A percentile compares a stretch with the other conserved stretches of the same genome.
phyloP scores from a whole-genome alignment of 2,113 vertebrate genomes.

The Psittacula cyanocephala region DNA sequence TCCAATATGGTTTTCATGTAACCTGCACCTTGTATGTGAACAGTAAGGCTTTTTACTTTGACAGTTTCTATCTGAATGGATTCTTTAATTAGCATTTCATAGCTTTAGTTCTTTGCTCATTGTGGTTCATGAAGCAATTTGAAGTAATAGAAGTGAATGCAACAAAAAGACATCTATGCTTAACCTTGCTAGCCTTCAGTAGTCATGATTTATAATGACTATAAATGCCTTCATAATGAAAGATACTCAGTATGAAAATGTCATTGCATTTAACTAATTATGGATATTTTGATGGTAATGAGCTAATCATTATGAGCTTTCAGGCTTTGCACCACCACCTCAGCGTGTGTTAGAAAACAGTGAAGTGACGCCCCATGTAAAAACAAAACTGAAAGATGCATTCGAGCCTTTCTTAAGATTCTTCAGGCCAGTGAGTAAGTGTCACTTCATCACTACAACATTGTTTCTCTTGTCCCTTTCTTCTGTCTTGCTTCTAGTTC shows the following conservation, averaged over 20 bases:
- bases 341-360: neutral
- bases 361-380: neutral
- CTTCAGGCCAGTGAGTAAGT: conserved; percentile 75
- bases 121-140: conserved; percentile 38
- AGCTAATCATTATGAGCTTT: conserved; percentile 32
- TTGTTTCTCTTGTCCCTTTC: neutral
- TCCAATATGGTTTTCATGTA: neutral
- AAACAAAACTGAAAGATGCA: neutral
- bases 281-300: conserved; percentile 35
- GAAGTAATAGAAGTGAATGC: conserved; percentile 13
- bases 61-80: neutral
- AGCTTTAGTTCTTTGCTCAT: conserved; percentile 5
- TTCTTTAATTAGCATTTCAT: conserved; percentile 40
- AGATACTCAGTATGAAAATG: conserved; percentile 36
- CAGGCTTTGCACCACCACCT: neutral
- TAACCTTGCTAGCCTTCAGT: conserved; percentile 44
- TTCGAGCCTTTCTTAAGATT: neutral
- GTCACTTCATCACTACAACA: neutral
- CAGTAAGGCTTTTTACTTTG: neutral
- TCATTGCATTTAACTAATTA: conserved; percentile 55
- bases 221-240: conserved; percentile 40
- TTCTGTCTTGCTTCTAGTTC: neutral
- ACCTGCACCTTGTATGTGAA: neutral
- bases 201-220: conserved; percentile 13
- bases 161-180: conserved; percentile 11